A percentile compares a stretch with the other conserved stretches of the same genome.
Conservation (phyloP, 2,888 invertebrate genomes). For the Sepioteuthis lessoniana region DNA sequence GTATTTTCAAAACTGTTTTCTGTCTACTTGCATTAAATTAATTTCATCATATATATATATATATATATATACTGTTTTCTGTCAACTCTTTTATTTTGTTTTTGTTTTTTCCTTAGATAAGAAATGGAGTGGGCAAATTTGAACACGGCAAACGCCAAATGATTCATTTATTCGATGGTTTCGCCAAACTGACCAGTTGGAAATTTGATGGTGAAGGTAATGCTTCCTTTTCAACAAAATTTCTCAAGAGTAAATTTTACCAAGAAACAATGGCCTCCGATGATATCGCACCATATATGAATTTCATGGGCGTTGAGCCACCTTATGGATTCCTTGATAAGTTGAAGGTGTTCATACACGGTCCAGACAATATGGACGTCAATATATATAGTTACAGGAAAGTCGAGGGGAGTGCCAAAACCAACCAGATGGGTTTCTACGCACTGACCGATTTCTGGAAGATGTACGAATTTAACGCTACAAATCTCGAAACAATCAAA, state of each 20-base stretch:
- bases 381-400: constrained; percentile 64
- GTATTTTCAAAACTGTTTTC: no score
- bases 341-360: constrained; percentile 62
- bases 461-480: constrained; percentile 61
- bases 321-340: constrained; percentile 62
- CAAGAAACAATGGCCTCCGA: constrained; percentile 58
- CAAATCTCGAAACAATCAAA: constrained; percentile 57
- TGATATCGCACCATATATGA: constrained; percentile 67
- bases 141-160: constrained; percentile 63
- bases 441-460: constrained; percentile 72
- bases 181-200: constrained; percentile 65
- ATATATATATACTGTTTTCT: no score
- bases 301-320: constrained; percentile 67
- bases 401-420: background rate
- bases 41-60: no score
- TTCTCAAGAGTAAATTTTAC: constrained; percentile 65
- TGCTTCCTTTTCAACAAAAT: constrained; percentile 61
- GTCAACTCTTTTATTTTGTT: background rate
- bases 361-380: constrained; percentile 72
- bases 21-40: no score
- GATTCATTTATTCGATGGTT: constrained; percentile 66
- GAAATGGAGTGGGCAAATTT: constrained; percentile 67
- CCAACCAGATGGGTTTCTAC: constrained; percentile 54
- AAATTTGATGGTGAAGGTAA: constrained; percentile 61
- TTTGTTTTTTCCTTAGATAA: constrained; percentile 74